Base-by-base conservation (phyloP, 2,797 vertebrate genomes). In the Takifugu ocellatus region DNA sequence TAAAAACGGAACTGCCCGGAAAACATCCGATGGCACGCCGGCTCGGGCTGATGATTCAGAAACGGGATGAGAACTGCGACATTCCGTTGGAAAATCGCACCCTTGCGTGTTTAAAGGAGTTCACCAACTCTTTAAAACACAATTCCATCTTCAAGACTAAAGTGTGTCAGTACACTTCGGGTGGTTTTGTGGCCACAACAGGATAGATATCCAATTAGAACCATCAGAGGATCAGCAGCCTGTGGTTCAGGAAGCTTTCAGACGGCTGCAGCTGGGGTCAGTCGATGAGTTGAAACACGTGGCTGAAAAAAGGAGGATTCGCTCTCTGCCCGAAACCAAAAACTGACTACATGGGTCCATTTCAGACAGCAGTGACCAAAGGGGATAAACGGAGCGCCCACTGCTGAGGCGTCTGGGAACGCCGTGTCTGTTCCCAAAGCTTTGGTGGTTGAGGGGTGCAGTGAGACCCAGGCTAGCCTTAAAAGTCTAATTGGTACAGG, bases 401-500 rank as follows among this genome's bases (percentile, higher is more conserved):
- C 74, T 80, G 85, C 83, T 66, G 5, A 74, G 75, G 78, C 73
- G 77, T 80, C 82, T 77, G 79, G 61, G 77, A 84, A 87, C 82
- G 87, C 78, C 82, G 68, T 67, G 78, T 85, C 78, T 81, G 55
- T 84, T 80, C 87, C 82, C 73, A 81, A 82, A 79, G 79, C 78
- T 59, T 54, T 64, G 74, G 84, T 83, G 74, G 84, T 84, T 62
- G 66, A 82, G 79, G 85, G 85, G 75, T 68, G 73, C 83, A 62
- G 74, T 63, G 58, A 84, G 82, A 79, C 75, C 61, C 58, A 73
- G 77, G 80, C 81, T 78, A 83, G 83, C 81, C 81, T 83, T 82
- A 79, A 85, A 82, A 75, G 76, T 80, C 73, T 88, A 89, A 89
- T 88, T 85, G 87, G 84, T 84, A 82, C 78, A 84, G 78, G 78